Evolutionary conservation across 2,888 invertebrate species (phyloP), one percentile per base, ranked within the genome.

Genomic region (Horisme vitalbata): DNA sequence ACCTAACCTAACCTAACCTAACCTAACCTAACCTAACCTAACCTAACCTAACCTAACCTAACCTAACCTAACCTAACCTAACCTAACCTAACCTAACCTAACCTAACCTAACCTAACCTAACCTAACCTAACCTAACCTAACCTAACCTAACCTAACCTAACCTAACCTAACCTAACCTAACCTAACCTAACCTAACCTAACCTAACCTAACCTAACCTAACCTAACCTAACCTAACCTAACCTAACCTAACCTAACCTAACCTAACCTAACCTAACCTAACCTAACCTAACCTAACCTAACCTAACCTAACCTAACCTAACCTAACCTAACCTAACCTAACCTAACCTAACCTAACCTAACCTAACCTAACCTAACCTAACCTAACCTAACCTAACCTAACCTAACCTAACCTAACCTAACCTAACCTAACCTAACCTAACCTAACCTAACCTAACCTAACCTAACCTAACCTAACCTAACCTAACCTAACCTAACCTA

Each of bases 11-110:
- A 26, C 26, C 26, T 26, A 9, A 11, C 10, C 11, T 11, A 26
- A 26, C 10, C 9, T 26, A 10, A 26, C 10, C 26, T 10, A 10
- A 26, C 11, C 11, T 26, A 10, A 43, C 44, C 50, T 21, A 21
- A 21, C 21, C 21, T 21, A 21, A 21, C 21, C 21, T 21, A 21
- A 21, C 21, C 21, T 21, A 21, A 21, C 21, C 21, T 21, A 21
- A 21, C 21, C 21, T 21, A 21, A 21, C 21, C 21, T 21, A 21
- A 21, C 21, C 21, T 21, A 21, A 21, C 21, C 21, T 21, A 21
- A 21, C 21, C 21, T 21, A 21, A 21, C 21, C 21, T 21, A 21
- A 21, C 21, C 21, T 21, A 21, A 21, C 21, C 21, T 21, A 21
- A 21, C 21, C 21, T 21, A 21, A 21, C 21, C 21, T 21, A 21